Percentiles rank a stretch among this genome's conserved stretches.
phyloP scores from a whole-genome alignment of 2,797 vertebrate genomes.

The Microctenopoma lineatum region DNA sequence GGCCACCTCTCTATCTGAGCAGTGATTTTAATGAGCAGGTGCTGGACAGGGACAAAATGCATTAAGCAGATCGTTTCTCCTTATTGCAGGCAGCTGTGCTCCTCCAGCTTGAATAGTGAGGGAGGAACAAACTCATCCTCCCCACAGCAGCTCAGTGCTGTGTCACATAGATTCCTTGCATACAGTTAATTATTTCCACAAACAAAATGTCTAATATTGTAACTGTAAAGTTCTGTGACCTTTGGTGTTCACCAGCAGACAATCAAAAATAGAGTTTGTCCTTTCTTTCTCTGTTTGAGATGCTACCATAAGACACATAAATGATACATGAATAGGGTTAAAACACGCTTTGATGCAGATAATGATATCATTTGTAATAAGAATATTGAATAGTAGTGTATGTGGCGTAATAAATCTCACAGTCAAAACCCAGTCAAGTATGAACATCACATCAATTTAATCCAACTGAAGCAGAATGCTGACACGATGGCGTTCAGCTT shows the following conservation, averaged over 20 bases:
- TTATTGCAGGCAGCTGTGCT: constrained; percentile 54
- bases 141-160: background rate
- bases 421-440: constrained; percentile 23
- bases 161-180: constrained; percentile 17
- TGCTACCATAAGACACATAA: constrained; percentile 4
- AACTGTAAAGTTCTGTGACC: too few relatives aligned
- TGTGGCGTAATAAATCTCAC: background rate
- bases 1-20: constrained; percentile 35
- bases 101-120: constrained; percentile 31
- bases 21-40: constrained; percentile 68
- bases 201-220: background rate
- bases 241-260: background rate
- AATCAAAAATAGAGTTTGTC: constrained; percentile 14
- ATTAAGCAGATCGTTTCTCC: constrained; percentile 43
- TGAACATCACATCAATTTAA: constrained; percentile 22
- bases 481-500: background rate
- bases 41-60: constrained; percentile 54
- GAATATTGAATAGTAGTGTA: constrained; percentile 29
- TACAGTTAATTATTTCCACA: background rate
- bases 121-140: constrained; percentile 21
- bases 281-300: constrained; percentile 3
- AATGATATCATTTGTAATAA: constrained; percentile 20
- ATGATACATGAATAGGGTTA: too few relatives aligned
- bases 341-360: background rate
- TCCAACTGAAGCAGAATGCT: background rate